Conservation (phyloP, 2,113 vertebrate genomes). For the Hippocampus zosterae region DNA sequence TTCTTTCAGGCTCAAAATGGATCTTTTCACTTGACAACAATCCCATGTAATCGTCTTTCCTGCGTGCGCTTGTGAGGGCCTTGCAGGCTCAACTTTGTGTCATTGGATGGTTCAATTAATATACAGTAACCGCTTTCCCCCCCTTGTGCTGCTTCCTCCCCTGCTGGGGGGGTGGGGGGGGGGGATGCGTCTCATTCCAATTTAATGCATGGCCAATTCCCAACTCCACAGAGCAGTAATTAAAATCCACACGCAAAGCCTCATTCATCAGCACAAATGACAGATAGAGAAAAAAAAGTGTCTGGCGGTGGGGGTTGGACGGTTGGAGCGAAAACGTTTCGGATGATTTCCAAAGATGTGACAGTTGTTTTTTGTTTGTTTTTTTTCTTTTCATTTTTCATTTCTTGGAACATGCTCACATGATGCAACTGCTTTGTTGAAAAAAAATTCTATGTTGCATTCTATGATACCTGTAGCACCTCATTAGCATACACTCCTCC, state of each 20-base stretch:
- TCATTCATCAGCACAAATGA: slow-evolving; percentile 65
- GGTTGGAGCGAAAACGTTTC: slow-evolving; percentile 23
- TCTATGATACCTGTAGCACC: slow-evolving; percentile 33
- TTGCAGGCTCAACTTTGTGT: slow-evolving; percentile 45
- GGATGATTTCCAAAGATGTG: slow-evolving; percentile 29
- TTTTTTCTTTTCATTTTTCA: slow-evolving; percentile 14
- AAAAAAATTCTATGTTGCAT: slow-evolving; percentile 1
- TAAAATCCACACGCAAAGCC: slow-evolving; percentile 72
- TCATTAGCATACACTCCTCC: slow-evolving; percentile 37
- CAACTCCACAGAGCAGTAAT: slow-evolving; percentile 69
- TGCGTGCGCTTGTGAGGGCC: neutral
- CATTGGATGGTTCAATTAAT: slow-evolving; percentile 62
- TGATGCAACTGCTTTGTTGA: neutral
- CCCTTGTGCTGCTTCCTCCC: slow-evolving; percentile 45
- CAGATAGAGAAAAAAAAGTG: slow-evolving; percentile 30
- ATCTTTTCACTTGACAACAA: neutral
- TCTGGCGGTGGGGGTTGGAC: neutral
- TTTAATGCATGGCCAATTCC: slow-evolving; percentile 76
- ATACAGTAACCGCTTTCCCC: slow-evolving; percentile 63
- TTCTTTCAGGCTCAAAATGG: slow-evolving; percentile 3
- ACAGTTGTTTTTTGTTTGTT: neutral
- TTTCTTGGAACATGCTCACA: slow-evolving; percentile 2
- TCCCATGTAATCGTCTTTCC: neutral
- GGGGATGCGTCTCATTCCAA: slow-evolving; percentile 73
- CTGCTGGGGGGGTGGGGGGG: slow-evolving; percentile 47